Evolutionary conservation across 2,888 invertebrate species (phyloP), one percentile per base, ranked within the genome.

Genomic region (Acrobeloides nanus): DNA sequence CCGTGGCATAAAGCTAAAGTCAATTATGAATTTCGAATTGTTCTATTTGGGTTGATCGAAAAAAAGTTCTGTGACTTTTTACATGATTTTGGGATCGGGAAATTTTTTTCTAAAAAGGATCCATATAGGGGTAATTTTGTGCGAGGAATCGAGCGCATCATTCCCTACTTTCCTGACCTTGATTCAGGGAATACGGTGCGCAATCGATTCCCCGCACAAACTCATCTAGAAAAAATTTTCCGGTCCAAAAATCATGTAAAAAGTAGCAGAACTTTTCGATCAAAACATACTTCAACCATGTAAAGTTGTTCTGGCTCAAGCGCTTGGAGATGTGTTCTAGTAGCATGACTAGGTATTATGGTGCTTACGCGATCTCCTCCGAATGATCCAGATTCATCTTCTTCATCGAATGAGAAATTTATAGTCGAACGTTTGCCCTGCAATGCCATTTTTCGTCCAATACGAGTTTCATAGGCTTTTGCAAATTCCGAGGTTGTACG

Each of bases 221-320:
- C n/a, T n/a, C n/a, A n/a, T n/a, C n/a, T n/a, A n/a, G n/a, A n/a
- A n/a, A n/a, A n/a, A n/a, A n/a, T n/a, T n/a, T n/a, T n/a, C n/a
- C n/a, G n/a, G n/a, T n/a, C n/a, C n/a, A n/a, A n/a, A n/a, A n/a
- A n/a, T n/a, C n/a, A n/a, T n/a, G n/a, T n/a, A n/a, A n/a, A n/a
- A n/a, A n/a, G n/a, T n/a, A n/a, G n/a, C n/a, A n/a, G n/a, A n/a
- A n/a, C n/a, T n/a, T n/a, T n/a, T 46, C 2, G 21, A 18, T 12
- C 12, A 24, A 44, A 43, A 34, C 25, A 17, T 24, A 64, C 56
- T 48, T 69, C 69, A 0, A 65, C 62, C 8, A 69, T 46, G 42
- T 72, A 71, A 3, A 62, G 64, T 8, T 53, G 47, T 38, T 59
- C 57, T 8, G 64, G 59, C 20, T 59, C 47, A 12, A 71, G 57